A percentile compares a stretch with the other conserved stretches of the same genome.
phyloP scores from a whole-genome alignment of 2,113 vertebrate species.

The Grantiella picta region DNA sequence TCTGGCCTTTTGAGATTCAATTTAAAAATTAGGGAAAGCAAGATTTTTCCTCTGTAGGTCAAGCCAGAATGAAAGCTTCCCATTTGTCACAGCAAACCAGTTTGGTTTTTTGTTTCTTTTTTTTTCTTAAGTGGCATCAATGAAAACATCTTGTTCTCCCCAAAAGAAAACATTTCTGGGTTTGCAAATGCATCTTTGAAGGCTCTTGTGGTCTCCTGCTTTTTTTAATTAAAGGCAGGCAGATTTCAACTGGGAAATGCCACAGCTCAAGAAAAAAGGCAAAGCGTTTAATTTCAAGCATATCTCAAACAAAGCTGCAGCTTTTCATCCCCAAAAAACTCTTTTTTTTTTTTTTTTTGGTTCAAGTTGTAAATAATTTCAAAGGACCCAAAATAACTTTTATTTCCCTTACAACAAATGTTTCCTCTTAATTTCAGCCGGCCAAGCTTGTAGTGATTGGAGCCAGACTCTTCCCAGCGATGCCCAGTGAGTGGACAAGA shows the following conservation, averaged over 20 bases:
- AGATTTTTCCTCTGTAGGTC: neutral
- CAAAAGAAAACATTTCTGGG: neutral
- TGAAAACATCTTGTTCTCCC: slow-evolving; percentile 14
- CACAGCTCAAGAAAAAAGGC: neutral
- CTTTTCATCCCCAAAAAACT: neutral
- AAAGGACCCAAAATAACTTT: slow-evolving; percentile 50
- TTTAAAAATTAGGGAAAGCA: neutral
- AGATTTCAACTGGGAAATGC: neutral
- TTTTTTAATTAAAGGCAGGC: slow-evolving; percentile 44
- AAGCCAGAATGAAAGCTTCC: neutral
- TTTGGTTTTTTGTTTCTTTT: neutral
- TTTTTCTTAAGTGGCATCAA: neutral
- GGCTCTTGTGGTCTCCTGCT: neutral
- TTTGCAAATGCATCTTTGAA: neutral
- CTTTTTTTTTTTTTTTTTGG: neutral
- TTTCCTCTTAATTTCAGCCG: neutral
- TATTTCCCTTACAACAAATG: neutral
- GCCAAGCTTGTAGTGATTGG: neutral
- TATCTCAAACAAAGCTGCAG: slow-evolving; percentile 21
- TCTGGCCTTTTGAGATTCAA: neutral
- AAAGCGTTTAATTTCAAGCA: neutral
- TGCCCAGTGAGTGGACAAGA: neutral
- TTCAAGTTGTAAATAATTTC: slow-evolving; percentile 40
- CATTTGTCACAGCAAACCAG: neutral
- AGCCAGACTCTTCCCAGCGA: neutral